Evolutionary conservation across 2,888 invertebrate species (phyloP).

Genomic region (Amiota communis): DNA sequence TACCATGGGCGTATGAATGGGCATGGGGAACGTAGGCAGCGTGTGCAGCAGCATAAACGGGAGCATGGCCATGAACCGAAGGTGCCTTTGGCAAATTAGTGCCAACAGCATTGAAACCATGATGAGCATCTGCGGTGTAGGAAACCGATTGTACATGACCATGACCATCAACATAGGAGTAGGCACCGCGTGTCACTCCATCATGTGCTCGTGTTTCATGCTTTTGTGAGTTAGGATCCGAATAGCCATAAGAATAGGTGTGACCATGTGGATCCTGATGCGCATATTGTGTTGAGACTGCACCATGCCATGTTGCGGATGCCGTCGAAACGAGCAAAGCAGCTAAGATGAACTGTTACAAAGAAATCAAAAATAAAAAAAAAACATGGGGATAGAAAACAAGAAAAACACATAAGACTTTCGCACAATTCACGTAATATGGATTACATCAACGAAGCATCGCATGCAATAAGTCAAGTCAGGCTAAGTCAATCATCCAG

Average conservation of each 20-base stretch:
- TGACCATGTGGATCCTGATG: constrained; percentile 78
- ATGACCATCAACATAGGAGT: constrained; percentile 81
- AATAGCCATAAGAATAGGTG: constrained; percentile 78
- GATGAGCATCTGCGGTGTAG: constrained; percentile 78
- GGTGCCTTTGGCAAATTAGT: constrained; percentile 79
- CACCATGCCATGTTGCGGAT: constrained; percentile 69
- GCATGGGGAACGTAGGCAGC: constrained; percentile 66
- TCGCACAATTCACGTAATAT: constrained; percentile 38
- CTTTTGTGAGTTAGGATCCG: constrained; percentile 79
- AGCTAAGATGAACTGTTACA: constrained; percentile 67
- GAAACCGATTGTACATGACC: constrained; percentile 79
- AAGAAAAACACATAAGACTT: neutral
- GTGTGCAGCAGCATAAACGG: constrained; percentile 67
- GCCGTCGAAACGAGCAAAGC: constrained; percentile 70
- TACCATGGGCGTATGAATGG: constrained; percentile 56
- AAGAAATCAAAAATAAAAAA: neutral
- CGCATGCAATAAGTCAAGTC: constrained; percentile 41
- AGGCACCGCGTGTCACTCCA: constrained; percentile 79
- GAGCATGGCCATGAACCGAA: constrained; percentile 58
- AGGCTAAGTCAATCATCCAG: constrained; percentile 17
- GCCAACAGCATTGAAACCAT: constrained; percentile 80
- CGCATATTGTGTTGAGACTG: constrained; percentile 76
- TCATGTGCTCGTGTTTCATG: constrained; percentile 77
- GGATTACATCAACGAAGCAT: constrained; percentile 23
- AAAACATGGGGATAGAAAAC: too few relatives aligned